These are phyloP conservation scores for Mesembrinibis cayennensis DNA, from an alignment of 2,113 vertebrate species.

Conservation along the genomic window DNA sequence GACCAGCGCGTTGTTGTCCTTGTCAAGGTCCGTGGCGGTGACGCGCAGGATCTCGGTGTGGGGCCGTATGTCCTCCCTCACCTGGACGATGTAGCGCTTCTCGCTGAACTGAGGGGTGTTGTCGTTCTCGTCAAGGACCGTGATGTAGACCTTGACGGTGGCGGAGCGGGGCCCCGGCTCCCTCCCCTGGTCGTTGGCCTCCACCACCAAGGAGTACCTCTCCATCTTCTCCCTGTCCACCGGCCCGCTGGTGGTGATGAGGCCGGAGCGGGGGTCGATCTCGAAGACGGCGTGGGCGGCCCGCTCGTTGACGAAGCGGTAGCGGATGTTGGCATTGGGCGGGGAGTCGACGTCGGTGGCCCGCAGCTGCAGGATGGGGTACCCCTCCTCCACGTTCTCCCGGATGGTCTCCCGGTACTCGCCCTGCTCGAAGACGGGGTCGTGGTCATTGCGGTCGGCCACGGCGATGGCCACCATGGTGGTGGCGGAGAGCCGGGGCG, in stretches of 20 bases:
- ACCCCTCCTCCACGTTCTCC: constrained; percentile 97
- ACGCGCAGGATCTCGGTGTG: constrained; percentile 91
- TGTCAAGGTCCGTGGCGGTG: constrained; percentile 89
- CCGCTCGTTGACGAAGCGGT: constrained; percentile 88
- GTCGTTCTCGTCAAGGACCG: constrained; percentile 96
- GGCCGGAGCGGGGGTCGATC: constrained; percentile 91
- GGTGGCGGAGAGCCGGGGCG: constrained; percentile 89
- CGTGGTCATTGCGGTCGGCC: constrained; percentile 91
- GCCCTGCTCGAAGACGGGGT: constrained; percentile 91
- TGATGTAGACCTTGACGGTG: constrained; percentile 91
- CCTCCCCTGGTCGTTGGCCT: constrained; percentile 93
- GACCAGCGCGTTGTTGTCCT: constrained; percentile 91
- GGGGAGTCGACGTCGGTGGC: constrained; percentile 92
- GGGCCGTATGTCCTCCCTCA: constrained; percentile 90
- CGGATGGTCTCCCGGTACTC: constrained; percentile 96
- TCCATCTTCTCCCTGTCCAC: constrained; percentile 95
- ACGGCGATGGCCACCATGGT: constrained; percentile 93
- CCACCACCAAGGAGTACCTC: constrained; percentile 91
- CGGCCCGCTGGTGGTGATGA: constrained; percentile 91
- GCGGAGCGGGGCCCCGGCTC: constrained; percentile 90
- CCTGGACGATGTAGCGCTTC: constrained; percentile 94
- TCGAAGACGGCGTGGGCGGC: constrained; percentile 83
- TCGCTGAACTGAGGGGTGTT: constrained; percentile 97
- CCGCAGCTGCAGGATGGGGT: constrained; percentile 93
- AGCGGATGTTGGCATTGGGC: constrained; percentile 94